Conservation (phyloP, 2,113 vertebrate genomes). For the Climacteris rufus region DNA sequence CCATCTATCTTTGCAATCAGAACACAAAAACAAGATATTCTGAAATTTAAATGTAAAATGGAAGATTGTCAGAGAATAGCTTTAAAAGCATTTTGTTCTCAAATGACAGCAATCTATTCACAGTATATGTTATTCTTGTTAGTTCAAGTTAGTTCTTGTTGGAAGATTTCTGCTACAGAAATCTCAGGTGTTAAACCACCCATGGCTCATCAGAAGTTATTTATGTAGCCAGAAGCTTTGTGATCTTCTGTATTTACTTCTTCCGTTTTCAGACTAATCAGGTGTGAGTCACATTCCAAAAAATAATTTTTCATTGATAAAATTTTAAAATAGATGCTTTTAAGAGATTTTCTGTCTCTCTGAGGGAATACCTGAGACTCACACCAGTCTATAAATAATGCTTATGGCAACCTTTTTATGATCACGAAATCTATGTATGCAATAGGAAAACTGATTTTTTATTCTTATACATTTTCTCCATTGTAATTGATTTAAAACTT, state of each 20-base stretch:
- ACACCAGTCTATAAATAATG: background rate
- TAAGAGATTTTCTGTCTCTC: background rate
- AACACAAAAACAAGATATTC: background rate
- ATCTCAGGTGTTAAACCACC: background rate
- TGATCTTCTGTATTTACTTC: background rate
- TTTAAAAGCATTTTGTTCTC: background rate
- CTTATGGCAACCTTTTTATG: background rate
- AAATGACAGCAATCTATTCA: background rate
- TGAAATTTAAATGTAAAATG: background rate
- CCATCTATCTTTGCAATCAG: background rate
- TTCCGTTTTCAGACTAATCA: background rate
- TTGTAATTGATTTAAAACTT: background rate
- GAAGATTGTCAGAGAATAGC: background rate
- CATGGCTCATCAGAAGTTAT: background rate
- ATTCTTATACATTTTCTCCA: background rate
- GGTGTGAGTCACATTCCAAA: background rate
- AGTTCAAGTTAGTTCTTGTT: background rate
- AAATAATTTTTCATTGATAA: background rate
- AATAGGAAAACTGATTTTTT: background rate
- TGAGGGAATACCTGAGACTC: background rate
- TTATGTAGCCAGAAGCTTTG: background rate
- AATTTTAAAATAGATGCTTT: background rate
- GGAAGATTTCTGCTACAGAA: background rate
- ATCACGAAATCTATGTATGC: background rate
- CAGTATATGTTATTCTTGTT: background rate